A percentile compares a stretch with the other conserved stretches of the same genome.
Conservation (phyloP, 2,888 invertebrate species). For the Ophonus ardosiacus region DNA sequence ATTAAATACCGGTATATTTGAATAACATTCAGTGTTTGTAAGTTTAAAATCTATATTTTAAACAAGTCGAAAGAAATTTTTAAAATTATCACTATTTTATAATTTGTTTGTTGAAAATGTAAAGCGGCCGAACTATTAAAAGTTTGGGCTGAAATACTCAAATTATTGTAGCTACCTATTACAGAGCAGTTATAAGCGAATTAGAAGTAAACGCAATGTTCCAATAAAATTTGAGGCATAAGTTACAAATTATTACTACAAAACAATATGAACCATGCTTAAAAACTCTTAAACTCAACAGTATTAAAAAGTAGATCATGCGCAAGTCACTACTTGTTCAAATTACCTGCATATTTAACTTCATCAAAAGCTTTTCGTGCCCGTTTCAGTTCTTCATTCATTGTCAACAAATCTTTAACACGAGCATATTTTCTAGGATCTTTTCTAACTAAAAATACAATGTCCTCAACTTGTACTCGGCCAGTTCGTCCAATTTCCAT, state of each 20-base stretch:
- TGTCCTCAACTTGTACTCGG: conserved; percentile 98
- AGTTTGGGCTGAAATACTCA: neutral
- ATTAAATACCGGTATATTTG: too few species aligned
- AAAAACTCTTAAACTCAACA: conserved; percentile 20
- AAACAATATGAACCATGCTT: conserved; percentile 19
- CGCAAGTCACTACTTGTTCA: conserved; percentile 69
- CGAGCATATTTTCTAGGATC: conserved; percentile 97
- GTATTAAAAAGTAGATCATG: conserved; percentile 29
- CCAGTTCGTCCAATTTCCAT: conserved; percentile 99
- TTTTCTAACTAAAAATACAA: conserved; percentile 96
- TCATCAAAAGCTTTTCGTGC: conserved; percentile 99
- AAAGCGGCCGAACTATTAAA: too few species aligned
- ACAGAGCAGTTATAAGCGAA: conserved; percentile 3
- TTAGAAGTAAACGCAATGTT: conserved; percentile 23
- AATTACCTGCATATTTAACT: conserved; percentile 94
- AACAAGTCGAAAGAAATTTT: too few species aligned
- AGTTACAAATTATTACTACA: conserved; percentile 28
- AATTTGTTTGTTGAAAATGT: too few species aligned
- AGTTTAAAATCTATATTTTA: too few species aligned
- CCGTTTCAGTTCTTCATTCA: conserved; percentile 99
- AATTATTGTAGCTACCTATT: neutral
- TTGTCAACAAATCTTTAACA: conserved; percentile 96
- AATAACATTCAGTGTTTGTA: too few species aligned
- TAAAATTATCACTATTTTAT: too few species aligned
- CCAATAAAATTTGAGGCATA: conserved; percentile 48